Conservation (phyloP, 2,888 invertebrate genomes). For the Phasia obesa region DNA sequence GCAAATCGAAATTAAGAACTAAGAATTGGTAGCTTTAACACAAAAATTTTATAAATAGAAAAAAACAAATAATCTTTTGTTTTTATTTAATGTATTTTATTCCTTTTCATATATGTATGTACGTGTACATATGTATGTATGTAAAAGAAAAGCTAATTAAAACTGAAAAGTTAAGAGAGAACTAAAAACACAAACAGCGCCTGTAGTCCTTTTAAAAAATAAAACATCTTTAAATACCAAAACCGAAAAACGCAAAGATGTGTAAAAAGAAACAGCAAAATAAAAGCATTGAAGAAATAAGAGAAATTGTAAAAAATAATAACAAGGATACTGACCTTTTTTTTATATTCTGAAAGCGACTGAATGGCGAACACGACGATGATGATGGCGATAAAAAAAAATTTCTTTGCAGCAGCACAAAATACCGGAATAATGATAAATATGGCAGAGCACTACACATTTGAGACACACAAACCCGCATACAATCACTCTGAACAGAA, state of each 20-base stretch:
- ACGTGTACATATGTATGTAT: not conserved
- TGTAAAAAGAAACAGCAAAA: conserved; percentile 15
- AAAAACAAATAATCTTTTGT: too few species aligned
- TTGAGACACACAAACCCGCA: not conserved
- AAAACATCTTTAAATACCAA: conserved; percentile 4
- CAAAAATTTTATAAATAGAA: too few species aligned
- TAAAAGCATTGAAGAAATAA: conserved; percentile 24
- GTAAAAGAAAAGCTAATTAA: conserved; percentile 6
- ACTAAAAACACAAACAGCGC: conserved; percentile 8
- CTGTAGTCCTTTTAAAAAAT: not conserved
- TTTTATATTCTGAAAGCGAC: conserved; percentile 51
- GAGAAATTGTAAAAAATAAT: conserved; percentile 54
- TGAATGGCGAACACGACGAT: conserved; percentile 20
- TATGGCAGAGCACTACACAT: conserved; percentile 5
- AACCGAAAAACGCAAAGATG: conserved; percentile 13
- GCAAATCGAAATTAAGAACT: too few species aligned
- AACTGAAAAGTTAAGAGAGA: conserved; percentile 13
- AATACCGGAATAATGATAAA: conserved; percentile 69
- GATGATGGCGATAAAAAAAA: conserved; percentile 22
- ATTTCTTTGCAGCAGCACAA: conserved; percentile 49
- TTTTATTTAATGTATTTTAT: not conserved
- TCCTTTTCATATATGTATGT: too few species aligned
- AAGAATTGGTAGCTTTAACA: too few species aligned
- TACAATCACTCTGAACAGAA: conserved; percentile 2
- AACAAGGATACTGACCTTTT: conserved; percentile 73